Percentiles rank a stretch among this genome's conserved stretches.
phyloP scores from a whole-genome alignment of 2,113 vertebrate genomes.

The Burhinus bistriatus region DNA sequence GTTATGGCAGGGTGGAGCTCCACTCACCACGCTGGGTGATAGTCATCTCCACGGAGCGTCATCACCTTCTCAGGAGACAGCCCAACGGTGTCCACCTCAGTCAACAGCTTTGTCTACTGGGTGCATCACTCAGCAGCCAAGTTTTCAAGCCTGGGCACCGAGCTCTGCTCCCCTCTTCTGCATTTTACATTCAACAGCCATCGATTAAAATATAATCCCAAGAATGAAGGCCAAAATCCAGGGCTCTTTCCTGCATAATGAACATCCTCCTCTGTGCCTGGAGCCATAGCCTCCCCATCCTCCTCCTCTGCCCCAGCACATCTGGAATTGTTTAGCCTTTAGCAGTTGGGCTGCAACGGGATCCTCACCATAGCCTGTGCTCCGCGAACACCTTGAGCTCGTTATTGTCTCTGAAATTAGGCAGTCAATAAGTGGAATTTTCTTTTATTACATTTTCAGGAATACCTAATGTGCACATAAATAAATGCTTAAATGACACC shows the following conservation, averaged over 20 bases:
- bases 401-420: constrained; percentile 13
- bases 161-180: not conserved
- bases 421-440: not conserved
- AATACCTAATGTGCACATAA: not conserved
- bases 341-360: not conserved
- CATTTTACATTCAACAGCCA: not conserved
- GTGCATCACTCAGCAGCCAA: not conserved
- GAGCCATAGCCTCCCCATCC: not conserved
- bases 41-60: not conserved
- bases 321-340: constrained; percentile 14
- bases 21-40: not conserved
- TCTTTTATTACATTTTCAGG: not conserved
- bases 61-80: not conserved
- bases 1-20: not conserved
- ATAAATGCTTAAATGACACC: not conserved
- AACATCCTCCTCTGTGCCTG: not conserved
- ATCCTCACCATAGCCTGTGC: not conserved
- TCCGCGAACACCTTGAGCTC: constrained; percentile 23
- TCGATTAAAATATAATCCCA: rapidly evolving
- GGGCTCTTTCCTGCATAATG: not conserved
- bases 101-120: not conserved
- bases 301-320: not conserved
- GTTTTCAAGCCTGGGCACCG: rapidly evolving
- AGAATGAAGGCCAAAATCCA: not conserved
- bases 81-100: not conserved